Evolutionary conservation across 2,113 vertebrate genomes (phyloP).

Genomic region (Chamaetylas fuelleborni): DNA sequence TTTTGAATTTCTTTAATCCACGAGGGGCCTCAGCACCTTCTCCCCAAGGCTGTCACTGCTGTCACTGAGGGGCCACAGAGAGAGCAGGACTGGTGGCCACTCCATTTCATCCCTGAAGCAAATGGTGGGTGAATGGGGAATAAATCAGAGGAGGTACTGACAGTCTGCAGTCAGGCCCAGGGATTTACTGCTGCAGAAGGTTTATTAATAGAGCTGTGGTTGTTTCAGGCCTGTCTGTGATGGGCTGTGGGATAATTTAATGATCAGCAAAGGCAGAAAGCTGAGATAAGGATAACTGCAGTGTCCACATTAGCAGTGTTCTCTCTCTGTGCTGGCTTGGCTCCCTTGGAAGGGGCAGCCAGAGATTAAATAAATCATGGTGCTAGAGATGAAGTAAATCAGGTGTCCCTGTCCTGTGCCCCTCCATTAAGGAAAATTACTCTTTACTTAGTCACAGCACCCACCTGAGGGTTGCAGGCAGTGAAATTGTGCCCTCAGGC

Average conservation of each 20-base stretch:
- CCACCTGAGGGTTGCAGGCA: neutral
- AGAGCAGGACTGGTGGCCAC: neutral
- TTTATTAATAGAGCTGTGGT: conserved; percentile 49
- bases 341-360: neutral
- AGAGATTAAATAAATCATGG: conserved; percentile 4
- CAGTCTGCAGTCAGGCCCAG: neutral
- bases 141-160: conserved; percentile 52
- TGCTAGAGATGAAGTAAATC: neutral
- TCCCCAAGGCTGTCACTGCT: neutral
- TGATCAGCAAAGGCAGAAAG: conserved; percentile 35
- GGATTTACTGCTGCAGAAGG: conserved; percentile 50
- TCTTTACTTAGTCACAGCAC: neutral
- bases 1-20: neutral
- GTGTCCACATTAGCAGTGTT: neutral
- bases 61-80: neutral
- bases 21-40: neutral
- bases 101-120: conserved; percentile 5
- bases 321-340: neutral
- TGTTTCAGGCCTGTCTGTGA: neutral
- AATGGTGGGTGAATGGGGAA: conserved; percentile 18
- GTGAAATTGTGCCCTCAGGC: neutral
- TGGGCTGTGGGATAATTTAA: conserved; percentile 48
- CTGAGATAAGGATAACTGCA: conserved; percentile 25
- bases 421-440: neutral
- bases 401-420: neutral